A percentile compares a stretch with the other conserved stretches of the same genome.
These are phyloP conservation scores for Trypoxylus dichotomus DNA, from an alignment of 1,140 invertebrate genomes.

Conservation along the genomic window DNA sequence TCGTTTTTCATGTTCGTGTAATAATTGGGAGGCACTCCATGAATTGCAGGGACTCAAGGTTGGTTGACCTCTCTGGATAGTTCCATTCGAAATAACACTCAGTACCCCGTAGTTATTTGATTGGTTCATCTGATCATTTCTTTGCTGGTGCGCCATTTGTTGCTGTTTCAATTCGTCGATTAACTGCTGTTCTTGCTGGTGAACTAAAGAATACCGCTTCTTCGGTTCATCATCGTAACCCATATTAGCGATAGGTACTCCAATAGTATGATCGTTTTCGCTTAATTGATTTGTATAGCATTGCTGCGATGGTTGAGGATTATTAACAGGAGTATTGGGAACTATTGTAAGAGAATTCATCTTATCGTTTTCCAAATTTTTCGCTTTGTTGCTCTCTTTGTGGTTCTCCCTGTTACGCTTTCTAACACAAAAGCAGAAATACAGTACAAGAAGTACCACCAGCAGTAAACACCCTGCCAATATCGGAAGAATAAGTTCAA, in stretches of 20 bases:
- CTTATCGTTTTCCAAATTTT: slow-evolving; percentile 48
- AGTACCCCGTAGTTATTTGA: slow-evolving; percentile 45
- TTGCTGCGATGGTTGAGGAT: slow-evolving; percentile 39
- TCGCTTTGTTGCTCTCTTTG: slow-evolving; percentile 39
- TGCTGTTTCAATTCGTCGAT: slow-evolving; percentile 54
- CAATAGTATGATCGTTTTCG: slow-evolving; percentile 52
- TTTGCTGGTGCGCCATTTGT: slow-evolving; percentile 43
- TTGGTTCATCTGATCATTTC: slow-evolving; percentile 41
- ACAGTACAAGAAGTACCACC: slow-evolving; percentile 50
- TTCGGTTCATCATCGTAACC: slow-evolving; percentile 54
- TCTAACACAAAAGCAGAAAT: slow-evolving; percentile 56
- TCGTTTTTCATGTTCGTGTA: slow-evolving; percentile 63
- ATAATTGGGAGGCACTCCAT: slow-evolving; percentile 62
- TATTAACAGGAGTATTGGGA: slow-evolving; percentile 46
- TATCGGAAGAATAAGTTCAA: slow-evolving; percentile 54
- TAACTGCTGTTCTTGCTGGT: slow-evolving; percentile 53
- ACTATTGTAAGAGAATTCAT: slow-evolving; percentile 52
- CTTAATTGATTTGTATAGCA: slow-evolving; percentile 42
- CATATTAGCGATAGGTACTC: slow-evolving; percentile 51
- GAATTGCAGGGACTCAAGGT: slow-evolving; percentile 59
- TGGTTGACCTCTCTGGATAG: slow-evolving; percentile 52
- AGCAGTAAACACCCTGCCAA: slow-evolving; percentile 54
- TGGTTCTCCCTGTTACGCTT: slow-evolving; percentile 42
- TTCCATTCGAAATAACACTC: slow-evolving; percentile 53
- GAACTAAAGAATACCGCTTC: slow-evolving; percentile 56